Percentiles rank a stretch among this genome's conserved stretches.
Conservation (phyloP, 2,113 vertebrate species). For the Perca fluviatilis region DNA sequence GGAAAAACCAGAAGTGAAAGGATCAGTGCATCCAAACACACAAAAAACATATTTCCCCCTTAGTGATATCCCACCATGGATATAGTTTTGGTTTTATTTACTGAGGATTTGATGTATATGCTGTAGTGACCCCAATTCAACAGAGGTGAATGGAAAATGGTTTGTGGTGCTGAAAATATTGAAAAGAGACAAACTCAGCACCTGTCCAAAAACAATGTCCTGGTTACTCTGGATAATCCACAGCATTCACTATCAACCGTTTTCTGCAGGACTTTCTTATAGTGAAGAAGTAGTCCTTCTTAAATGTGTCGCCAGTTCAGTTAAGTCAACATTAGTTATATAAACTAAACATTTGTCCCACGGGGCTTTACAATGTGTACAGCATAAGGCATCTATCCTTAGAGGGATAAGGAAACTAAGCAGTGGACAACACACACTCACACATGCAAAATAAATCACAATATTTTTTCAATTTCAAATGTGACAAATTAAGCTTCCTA, state of each 20-base stretch:
- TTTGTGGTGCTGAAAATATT: neutral
- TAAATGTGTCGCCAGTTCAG: conserved; percentile 14
- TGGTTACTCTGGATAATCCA: conserved; percentile 14
- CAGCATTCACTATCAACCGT: conserved; percentile 12
- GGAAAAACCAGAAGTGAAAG: neutral
- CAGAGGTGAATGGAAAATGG: neutral
- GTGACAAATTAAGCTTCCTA: neutral
- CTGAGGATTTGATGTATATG: neutral
- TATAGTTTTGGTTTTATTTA: neutral
- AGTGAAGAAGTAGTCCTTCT: neutral
- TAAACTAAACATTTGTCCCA: neutral
- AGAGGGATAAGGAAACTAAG: neutral
- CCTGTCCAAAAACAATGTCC: conserved; percentile 18
- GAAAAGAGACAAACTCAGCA: conserved; percentile 31
- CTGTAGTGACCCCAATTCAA: too few species aligned
- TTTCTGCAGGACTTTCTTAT: conserved; percentile 10
- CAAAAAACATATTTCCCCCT: neutral
- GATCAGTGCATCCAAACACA: neutral
- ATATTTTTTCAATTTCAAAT: too few species aligned
- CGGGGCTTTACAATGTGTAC: neutral
- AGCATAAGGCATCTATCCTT: neutral
- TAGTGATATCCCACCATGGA: neutral
- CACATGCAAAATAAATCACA: neutral
- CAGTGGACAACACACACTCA: neutral
- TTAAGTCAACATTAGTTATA: conserved; percentile 12